Evolutionary conservation across 2,113 vertebrate species (phyloP).

Genomic region (Podarcis raffonei): DNA sequence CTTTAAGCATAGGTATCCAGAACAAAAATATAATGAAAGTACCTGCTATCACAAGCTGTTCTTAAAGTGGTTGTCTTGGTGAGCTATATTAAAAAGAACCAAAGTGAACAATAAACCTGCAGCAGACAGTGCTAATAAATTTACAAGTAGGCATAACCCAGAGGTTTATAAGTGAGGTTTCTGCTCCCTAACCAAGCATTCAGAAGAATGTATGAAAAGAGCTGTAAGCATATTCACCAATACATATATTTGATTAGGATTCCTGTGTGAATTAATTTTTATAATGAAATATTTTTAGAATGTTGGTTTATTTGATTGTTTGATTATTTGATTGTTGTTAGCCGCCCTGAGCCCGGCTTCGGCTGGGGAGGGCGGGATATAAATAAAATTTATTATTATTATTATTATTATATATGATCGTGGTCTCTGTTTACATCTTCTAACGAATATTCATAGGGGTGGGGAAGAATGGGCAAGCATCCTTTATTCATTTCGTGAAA

Average conservation of each 20-base stretch:
- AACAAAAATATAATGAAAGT: neutral
- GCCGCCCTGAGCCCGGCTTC: too few relatives aligned
- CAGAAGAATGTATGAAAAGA: neutral
- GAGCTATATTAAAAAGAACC: neutral
- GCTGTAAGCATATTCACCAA: neutral
- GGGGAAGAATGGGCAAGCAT: too few relatives aligned
- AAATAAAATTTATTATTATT: too few relatives aligned
- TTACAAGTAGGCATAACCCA: neutral
- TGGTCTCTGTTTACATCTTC: too few relatives aligned
- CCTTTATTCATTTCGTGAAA: too few relatives aligned
- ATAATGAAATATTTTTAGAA: too few relatives aligned
- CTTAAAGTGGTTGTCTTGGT: neutral
- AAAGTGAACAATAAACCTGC: neutral
- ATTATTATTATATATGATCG: too few relatives aligned
- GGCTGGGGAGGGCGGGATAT: too few relatives aligned
- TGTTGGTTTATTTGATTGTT: too few relatives aligned
- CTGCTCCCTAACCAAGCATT: neutral
- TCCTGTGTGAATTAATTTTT: too few relatives aligned
- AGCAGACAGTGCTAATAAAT: neutral
- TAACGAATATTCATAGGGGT: neutral
- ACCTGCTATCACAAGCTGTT: neutral
- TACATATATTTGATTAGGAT: too few relatives aligned
- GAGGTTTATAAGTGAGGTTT: neutral
- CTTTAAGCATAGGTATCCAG: neutral
- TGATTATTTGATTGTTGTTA: too few relatives aligned